Evolutionary conservation across 2,113 vertebrate species (phyloP).

Genomic region (Macrotus californicus): DNA sequence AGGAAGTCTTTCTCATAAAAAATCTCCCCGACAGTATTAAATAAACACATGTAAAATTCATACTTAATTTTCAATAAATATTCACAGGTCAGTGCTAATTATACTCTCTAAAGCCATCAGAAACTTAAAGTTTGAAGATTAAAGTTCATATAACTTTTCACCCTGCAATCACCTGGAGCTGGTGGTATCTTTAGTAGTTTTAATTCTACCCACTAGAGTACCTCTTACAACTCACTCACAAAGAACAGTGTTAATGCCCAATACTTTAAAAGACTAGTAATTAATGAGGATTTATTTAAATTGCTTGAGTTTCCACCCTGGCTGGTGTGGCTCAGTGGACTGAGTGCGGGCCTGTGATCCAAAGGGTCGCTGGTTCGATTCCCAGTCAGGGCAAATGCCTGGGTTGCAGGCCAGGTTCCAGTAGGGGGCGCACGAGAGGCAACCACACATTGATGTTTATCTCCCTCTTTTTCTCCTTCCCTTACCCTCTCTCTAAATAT

Average conservation of each 20-base stretch:
- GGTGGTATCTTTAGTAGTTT: background rate
- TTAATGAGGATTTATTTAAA: background rate
- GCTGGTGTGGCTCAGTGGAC: too few relatives aligned
- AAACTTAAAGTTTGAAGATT: slow-evolving; percentile 33
- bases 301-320: background rate
- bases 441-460: too few relatives aligned
- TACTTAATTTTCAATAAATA: slow-evolving; percentile 48
- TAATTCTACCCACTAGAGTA: background rate
- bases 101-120: slow-evolving; percentile 5
- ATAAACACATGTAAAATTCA: background rate
- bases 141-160: background rate
- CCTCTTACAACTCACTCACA: background rate
- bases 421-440: too few relatives aligned
- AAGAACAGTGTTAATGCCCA: background rate
- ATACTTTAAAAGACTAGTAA: background rate
- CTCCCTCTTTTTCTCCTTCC: too few relatives aligned
- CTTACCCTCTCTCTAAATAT: too few relatives aligned
- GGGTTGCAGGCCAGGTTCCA: too few relatives aligned
- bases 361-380: too few relatives aligned
- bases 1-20: background rate
- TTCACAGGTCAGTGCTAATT: slow-evolving; percentile 61
- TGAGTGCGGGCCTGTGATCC: too few relatives aligned
- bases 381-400: too few relatives aligned
- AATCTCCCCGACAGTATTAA: background rate
- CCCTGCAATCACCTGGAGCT: slow-evolving; percentile 8